phyloP scores from a whole-genome alignment of 2,888 invertebrate genomes.

The Ganaspis brasiliensis region DNA sequence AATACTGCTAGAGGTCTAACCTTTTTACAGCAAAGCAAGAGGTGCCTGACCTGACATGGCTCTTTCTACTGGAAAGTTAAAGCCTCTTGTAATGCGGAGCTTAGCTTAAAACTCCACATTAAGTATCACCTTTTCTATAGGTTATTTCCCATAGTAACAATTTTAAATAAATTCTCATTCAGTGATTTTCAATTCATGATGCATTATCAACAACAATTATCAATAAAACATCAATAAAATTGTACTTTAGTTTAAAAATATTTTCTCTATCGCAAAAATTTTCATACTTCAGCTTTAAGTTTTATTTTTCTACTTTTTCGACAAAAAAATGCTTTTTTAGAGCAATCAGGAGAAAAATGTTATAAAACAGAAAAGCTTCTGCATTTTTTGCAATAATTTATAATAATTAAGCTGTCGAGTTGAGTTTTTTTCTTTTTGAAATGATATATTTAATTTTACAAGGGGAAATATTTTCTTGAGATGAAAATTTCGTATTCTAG shows the following conservation, averaged over 20 bases:
- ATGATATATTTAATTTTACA: not conserved
- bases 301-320: too few relatives aligned
- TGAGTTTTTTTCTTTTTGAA: too few relatives aligned
- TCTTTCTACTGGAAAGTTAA: conserved; percentile 59
- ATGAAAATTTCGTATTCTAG: conserved; percentile 1
- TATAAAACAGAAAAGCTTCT: not conserved
- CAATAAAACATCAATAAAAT: too few relatives aligned
- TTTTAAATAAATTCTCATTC: too few relatives aligned
- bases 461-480: not conserved
- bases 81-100: not conserved
- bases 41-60: conserved; percentile 67
- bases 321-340: not conserved
- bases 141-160: too few relatives aligned
- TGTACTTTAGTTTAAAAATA: too few relatives aligned
- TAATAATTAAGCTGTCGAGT: too few relatives aligned
- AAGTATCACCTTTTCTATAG: too few relatives aligned
- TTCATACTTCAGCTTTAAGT: too few relatives aligned
- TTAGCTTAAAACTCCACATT: not conserved
- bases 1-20: not conserved
- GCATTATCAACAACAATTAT: not conserved
- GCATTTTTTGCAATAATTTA: too few relatives aligned
- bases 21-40: conserved; percentile 58
- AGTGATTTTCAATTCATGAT: too few relatives aligned
- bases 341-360: not conserved
- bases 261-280: too few relatives aligned